Evolutionary conservation across 2,113 vertebrate species (phyloP).

Genomic region (zebrafish (Danio rerio)): DNA sequence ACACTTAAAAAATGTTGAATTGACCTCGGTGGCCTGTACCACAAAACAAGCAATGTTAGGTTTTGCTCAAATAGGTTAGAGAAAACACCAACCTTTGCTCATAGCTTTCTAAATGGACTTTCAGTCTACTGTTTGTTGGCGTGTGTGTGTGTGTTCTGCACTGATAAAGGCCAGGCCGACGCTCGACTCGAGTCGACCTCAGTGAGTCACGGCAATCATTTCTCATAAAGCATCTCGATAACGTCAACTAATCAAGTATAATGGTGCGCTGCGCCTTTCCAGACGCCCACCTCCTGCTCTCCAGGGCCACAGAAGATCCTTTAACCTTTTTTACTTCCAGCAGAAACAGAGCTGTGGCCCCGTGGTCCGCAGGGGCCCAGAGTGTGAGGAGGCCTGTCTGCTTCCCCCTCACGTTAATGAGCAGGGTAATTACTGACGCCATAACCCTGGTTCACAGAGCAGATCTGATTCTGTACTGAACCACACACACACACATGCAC

Average conservation of each 20-base stretch:
- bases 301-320: slow-evolving; percentile 12
- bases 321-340: slow-evolving; percentile 20
- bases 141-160: neutral
- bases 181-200: slow-evolving; percentile 23
- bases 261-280: slow-evolving; percentile 1
- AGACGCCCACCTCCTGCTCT: neutral
- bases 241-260: slow-evolving; percentile 30
- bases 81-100: slow-evolving; percentile 21
- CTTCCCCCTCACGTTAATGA: slow-evolving; percentile 72
- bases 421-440: slow-evolving; percentile 75
- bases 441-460: slow-evolving; percentile 66
- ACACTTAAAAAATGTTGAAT: slow-evolving; percentile 19
- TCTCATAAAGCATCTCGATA: slow-evolving; percentile 27
- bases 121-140: neutral
- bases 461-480: slow-evolving; percentile 46
- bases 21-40: slow-evolving; percentile 21
- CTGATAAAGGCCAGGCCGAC: slow-evolving; percentile 30
- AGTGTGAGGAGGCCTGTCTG: slow-evolving; percentile 53
- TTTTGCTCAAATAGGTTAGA: slow-evolving; percentile 17
- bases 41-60: neutral
- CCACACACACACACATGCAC: slow-evolving; percentile 22
- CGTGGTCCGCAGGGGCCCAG: neutral
- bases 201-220: slow-evolving; percentile 21
- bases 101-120: slow-evolving; percentile 3
- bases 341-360: neutral